Evolutionary conservation across 2,113 vertebrate genomes (phyloP).

Genomic region (Dasyornis broadbenti): DNA sequence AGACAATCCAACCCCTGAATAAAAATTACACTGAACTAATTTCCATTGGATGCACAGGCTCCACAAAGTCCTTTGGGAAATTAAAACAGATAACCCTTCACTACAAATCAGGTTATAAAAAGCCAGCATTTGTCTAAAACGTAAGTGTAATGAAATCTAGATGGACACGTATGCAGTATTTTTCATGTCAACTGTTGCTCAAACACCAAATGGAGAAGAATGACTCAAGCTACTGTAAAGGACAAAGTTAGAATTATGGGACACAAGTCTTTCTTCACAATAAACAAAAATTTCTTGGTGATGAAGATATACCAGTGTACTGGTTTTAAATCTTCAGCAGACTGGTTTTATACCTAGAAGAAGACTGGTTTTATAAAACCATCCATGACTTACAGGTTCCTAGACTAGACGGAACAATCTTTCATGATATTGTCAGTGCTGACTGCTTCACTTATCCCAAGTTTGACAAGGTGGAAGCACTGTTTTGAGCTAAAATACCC

Average conservation of each 20-base stretch:
- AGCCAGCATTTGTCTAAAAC: not conserved
- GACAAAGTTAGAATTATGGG: not conserved
- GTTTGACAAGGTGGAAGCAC: not conserved
- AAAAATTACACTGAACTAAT: not conserved
- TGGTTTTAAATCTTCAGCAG: not conserved
- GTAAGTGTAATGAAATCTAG: not conserved
- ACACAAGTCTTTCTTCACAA: not conserved
- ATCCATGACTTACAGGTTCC: not conserved
- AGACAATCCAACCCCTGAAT: not conserved
- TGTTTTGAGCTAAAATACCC: not conserved
- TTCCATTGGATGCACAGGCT: not conserved
- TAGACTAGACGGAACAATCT: not conserved
- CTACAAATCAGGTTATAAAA: not conserved
- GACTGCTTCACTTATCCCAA: not conserved
- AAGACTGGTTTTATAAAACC: not conserved
- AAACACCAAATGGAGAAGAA: not conserved
- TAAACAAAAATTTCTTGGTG: not conserved
- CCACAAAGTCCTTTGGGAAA: not conserved
- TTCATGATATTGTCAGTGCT: not conserved
- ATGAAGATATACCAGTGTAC: not conserved
- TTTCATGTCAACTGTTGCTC: not conserved
- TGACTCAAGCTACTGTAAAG: not conserved
- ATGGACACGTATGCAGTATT: not conserved
- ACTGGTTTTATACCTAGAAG: not conserved
- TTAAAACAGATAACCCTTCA: not conserved